Evolutionary conservation across 2,797 vertebrate species (phyloP).

Genomic region (Lemur catta): DNA sequence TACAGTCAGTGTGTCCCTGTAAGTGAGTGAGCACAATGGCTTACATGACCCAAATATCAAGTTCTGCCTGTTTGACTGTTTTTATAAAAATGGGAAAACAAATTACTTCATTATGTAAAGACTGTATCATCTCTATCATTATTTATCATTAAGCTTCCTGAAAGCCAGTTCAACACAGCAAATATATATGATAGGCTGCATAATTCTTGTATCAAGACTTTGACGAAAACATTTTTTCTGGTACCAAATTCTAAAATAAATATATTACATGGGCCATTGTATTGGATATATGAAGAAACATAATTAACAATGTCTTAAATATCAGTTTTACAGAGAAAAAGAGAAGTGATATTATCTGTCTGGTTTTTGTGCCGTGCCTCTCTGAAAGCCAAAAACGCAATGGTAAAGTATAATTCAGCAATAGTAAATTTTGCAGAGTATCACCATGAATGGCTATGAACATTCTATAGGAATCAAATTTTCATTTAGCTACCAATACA

Average conservation of each 20-base stretch:
- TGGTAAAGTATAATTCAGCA: not conserved
- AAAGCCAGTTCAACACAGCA: not conserved
- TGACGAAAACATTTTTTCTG: not conserved
- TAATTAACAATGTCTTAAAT: not conserved
- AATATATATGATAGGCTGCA: not conserved
- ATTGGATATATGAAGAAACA: not conserved
- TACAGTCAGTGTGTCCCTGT: not conserved
- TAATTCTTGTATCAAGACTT: not conserved
- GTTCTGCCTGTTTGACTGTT: not conserved
- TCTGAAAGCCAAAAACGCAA: not conserved
- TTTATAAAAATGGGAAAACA: slow-evolving; percentile 9
- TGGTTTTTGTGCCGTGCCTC: not conserved
- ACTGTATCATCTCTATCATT: not conserved
- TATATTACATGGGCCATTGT: not conserved
- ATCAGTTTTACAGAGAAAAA: slow-evolving; percentile 2
- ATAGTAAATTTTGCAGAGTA: not conserved
- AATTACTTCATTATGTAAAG: not conserved
- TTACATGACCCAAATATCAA: not conserved
- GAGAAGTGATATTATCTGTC: not conserved
- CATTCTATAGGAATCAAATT: not conserved
- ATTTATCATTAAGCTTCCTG: slow-evolving; percentile 22
- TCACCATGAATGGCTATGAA: not conserved
- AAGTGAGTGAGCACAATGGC: not conserved
- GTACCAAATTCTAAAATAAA: slow-evolving; percentile 41
- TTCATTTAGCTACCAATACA: not conserved